Conservation (phyloP, 2,113 vertebrate species). For the Bubo scandiacus region DNA sequence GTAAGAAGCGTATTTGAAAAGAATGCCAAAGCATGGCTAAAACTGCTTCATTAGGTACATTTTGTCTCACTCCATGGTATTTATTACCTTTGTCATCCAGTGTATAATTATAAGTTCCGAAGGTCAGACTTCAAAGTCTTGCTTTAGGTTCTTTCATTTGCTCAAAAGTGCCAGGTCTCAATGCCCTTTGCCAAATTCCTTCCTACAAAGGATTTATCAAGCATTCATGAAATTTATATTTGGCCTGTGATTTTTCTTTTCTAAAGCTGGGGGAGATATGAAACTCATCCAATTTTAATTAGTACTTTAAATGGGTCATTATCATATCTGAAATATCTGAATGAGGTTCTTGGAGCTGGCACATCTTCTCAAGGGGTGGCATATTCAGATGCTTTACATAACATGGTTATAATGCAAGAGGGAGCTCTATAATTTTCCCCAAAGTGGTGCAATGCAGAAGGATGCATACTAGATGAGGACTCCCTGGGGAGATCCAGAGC, state of each 20-base stretch:
- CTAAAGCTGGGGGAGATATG: not conserved
- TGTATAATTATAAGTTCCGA: not conserved
- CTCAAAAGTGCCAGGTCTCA: not conserved
- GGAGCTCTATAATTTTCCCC: not conserved
- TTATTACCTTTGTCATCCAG: not conserved
- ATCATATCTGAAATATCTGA: slow-evolving; percentile 36
- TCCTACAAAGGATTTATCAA: slow-evolving; percentile 7
- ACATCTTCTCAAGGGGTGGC: not conserved
- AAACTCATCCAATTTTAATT: slow-evolving; percentile 49
- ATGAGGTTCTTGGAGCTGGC: not conserved
- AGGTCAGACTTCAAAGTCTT: slow-evolving; percentile 32
- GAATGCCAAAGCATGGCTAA: not conserved
- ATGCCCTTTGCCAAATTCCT: not conserved
- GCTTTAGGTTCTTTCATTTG: not conserved
- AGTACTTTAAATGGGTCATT: slow-evolving; percentile 47
- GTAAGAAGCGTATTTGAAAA: not conserved
- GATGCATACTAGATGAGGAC: not conserved
- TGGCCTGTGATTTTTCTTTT: slow-evolving; percentile 24
- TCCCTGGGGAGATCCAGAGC: not conserved
- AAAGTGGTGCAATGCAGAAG: not conserved
- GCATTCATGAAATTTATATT: slow-evolving; percentile 38
- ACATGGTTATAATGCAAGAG: not conserved
- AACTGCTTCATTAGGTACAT: not conserved
- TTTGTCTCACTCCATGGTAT: not conserved
- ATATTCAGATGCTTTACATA: not conserved